phyloP scores from a whole-genome alignment of 1,140 invertebrate genomes.

The Ceratosolen fusciceps region DNA sequence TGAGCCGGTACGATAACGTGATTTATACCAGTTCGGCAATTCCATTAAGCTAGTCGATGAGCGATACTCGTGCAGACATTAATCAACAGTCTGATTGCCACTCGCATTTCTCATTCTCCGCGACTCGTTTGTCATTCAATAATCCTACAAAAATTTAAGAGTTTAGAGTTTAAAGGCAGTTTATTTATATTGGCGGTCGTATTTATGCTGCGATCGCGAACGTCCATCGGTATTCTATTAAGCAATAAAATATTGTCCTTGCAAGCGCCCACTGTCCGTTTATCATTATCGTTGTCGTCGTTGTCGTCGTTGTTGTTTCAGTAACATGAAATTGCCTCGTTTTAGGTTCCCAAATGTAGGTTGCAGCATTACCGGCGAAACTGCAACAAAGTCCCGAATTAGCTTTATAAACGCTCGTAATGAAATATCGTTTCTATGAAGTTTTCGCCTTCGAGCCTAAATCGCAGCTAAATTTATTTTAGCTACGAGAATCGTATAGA shows the following conservation, averaged over 20 bases:
- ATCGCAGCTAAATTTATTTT: too few relatives aligned
- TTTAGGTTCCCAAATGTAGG: too few relatives aligned
- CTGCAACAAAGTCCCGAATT: too few relatives aligned
- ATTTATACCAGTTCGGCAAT: not conserved
- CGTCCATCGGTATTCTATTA: not conserved
- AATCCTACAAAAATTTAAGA: not conserved
- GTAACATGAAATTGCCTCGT: too few relatives aligned
- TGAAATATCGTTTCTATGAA: too few relatives aligned
- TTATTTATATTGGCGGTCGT: not conserved
- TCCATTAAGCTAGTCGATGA: conserved; percentile 3
- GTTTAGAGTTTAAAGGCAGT: not conserved
- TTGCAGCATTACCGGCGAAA: too few relatives aligned
- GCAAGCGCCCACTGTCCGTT: too few relatives aligned
- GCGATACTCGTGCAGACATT: not conserved
- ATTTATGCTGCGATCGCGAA: not conserved
- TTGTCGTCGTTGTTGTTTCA: too few relatives aligned
- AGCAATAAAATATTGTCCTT: not conserved
- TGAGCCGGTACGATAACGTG: conserved; percentile 10
- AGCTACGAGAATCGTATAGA: too few relatives aligned
- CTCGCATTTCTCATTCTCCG: conserved; percentile 21
- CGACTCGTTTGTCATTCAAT: conserved; percentile 3
- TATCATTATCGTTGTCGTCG: too few relatives aligned
- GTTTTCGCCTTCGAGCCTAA: too few relatives aligned
- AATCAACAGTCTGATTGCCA: not conserved
- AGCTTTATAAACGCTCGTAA: too few relatives aligned